A percentile compares a stretch with the other conserved stretches of the same genome.
Conservation (phyloP, 2,113 vertebrate genomes). For the Trogon melanurus region DNA sequence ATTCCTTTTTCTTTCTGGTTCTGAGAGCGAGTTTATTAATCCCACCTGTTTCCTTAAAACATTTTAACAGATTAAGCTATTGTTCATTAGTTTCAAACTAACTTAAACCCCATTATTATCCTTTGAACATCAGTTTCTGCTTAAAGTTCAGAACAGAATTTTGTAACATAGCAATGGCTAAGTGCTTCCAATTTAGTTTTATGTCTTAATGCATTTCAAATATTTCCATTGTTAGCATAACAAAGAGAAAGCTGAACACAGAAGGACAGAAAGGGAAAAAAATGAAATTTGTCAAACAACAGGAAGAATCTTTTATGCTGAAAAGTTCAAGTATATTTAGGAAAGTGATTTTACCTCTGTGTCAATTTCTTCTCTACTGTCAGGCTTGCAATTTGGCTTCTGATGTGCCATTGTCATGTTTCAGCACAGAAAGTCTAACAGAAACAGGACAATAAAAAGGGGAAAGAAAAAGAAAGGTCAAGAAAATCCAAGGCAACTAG, state of each 20-base stretch:
- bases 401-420: not conserved
- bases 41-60: not conserved
- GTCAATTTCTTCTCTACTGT: constrained; percentile 1
- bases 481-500: not conserved
- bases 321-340: constrained; percentile 46
- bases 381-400: not conserved
- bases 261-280: not conserved
- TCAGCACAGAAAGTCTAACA: not conserved
- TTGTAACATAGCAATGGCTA: not conserved
- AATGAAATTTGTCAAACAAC: not conserved
- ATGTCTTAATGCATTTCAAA: not conserved
- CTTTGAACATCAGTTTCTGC: not conserved
- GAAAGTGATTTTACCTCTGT: constrained; percentile 10
- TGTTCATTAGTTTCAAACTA: not conserved
- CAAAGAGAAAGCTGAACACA: not conserved
- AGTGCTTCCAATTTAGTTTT: constrained; percentile 14
- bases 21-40: not conserved
- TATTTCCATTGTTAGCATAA: not conserved
- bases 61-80: not conserved
- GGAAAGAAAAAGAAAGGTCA: not conserved
- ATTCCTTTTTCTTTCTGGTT: not conserved
- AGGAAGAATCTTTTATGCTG: not conserved
- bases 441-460: not conserved
- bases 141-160: not conserved
- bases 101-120: not conserved